Percentiles rank a stretch among this genome's conserved stretches.
phyloP scores from a whole-genome alignment of 2,888 invertebrate species.

The Bibio marci region DNA sequence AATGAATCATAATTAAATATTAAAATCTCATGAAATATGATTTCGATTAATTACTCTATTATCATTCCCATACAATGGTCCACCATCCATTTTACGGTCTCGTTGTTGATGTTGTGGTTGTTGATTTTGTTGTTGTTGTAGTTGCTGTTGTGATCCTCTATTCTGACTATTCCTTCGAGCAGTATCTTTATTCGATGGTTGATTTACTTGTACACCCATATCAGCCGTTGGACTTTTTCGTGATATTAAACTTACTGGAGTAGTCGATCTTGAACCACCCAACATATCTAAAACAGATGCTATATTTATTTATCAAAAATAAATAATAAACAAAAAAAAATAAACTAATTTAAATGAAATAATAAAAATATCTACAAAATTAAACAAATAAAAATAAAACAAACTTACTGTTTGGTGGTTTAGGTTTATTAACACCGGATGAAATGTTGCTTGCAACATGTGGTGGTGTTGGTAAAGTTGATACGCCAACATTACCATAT shows the following conservation, averaged over 20 bases:
- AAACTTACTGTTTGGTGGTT: neutral
- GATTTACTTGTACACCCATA: conserved; percentile 56
- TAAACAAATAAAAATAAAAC: too few relatives aligned
- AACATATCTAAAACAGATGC: conserved; percentile 30
- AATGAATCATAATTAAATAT: conserved; percentile 13
- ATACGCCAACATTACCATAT: too few relatives aligned
- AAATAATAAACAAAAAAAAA: neutral
- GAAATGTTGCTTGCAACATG: too few relatives aligned
- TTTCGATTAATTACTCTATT: conserved; percentile 4
- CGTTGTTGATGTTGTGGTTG: conserved; percentile 19
- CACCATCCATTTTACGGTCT: conserved; percentile 27
- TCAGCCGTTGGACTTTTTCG: conserved; percentile 77
- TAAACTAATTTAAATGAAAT: neutral
- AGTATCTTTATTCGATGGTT: conserved; percentile 22
- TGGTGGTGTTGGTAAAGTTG: too few relatives aligned
- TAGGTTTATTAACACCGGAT: too few relatives aligned
- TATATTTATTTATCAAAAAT: too few relatives aligned
- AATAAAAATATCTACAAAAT: neutral
- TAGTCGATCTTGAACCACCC: conserved; percentile 55
- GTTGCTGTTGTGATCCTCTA: conserved; percentile 19
- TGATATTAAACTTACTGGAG: conserved; percentile 54
- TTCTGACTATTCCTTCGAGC: conserved; percentile 8
- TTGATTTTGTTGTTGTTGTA: conserved; percentile 19
- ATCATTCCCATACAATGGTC: conserved; percentile 11
- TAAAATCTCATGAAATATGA: neutral